Conservation (phyloP, 2,888 invertebrate species). For the Neoscelio sp. region DNA sequence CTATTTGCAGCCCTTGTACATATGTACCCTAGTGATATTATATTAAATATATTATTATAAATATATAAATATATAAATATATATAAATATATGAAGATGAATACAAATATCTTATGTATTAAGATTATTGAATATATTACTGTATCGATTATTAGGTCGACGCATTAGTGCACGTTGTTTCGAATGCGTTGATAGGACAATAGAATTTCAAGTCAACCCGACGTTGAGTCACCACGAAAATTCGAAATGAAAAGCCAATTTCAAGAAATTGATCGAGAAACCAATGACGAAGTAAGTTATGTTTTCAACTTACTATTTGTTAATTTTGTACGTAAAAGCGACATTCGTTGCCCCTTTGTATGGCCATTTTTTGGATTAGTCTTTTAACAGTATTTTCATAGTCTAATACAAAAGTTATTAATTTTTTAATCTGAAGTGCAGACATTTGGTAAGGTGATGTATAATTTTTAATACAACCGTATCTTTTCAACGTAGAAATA, state of each 20-base stretch:
- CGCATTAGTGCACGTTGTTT: constrained; percentile 74
- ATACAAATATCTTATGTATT: constrained; percentile 80
- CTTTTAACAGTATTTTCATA: too few relatives aligned
- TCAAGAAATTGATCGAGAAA: constrained; percentile 43
- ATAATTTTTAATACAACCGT: constrained; percentile 18
- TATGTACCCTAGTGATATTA: constrained; percentile 83
- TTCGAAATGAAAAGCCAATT: constrained; percentile 24
- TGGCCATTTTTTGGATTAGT: too few relatives aligned
- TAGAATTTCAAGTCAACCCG: constrained; percentile 59
- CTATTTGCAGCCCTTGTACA: constrained; percentile 81
- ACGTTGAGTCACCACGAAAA: constrained; percentile 50
- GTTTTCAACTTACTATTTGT: neutral
- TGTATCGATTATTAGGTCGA: constrained; percentile 79
- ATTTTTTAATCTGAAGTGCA: constrained; percentile 4
- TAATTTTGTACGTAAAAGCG: neutral
- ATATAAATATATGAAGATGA: constrained; percentile 77
- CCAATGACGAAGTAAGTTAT: neutral
- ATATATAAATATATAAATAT: constrained; percentile 75
- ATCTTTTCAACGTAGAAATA: constrained; percentile 51
- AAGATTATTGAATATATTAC: constrained; percentile 82
- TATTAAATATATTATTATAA: constrained; percentile 78
- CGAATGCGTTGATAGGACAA: constrained; percentile 70
- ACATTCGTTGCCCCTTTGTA: too few relatives aligned
- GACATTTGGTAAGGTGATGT: constrained; percentile 17
- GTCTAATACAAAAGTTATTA: too few relatives aligned